Percentiles rank a stretch among this genome's conserved stretches.
Evolutionary conservation across 2,888 invertebrate species (phyloP).

Genomic region (Danaus chrysippus): DNA sequence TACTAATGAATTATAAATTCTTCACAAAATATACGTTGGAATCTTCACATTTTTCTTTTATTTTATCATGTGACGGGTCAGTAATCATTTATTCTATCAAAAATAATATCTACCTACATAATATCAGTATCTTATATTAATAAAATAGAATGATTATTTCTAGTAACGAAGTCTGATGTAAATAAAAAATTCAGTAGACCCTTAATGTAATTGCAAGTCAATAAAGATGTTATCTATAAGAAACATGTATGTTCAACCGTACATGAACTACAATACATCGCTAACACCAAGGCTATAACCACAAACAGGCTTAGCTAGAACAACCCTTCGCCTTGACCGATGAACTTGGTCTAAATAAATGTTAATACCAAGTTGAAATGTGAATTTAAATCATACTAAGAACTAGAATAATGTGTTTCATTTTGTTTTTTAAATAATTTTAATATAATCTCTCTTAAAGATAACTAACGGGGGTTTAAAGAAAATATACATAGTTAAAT

Average conservation of each 20-base stretch:
- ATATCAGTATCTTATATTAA: too few species aligned
- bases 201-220: neutral
- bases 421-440: neutral
- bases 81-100: too few species aligned
- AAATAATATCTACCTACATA: too few species aligned
- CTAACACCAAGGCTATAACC: neutral
- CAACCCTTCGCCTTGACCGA: constrained; percentile 15
- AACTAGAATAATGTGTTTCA: neutral
- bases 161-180: too few species aligned
- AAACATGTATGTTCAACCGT: neutral
- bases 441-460: neutral
- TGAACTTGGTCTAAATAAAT: constrained; percentile 21
- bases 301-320: constrained; percentile 7
- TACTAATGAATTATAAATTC: too few species aligned
- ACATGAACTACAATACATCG: neutral
- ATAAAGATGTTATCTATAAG: neutral
- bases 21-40: too few species aligned
- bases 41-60: too few species aligned
- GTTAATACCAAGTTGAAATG: neutral
- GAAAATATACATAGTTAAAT: too few species aligned
- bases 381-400: constrained; percentile 6
- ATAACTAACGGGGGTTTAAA: too few species aligned
- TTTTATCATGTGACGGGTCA: too few species aligned
- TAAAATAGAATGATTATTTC: too few species aligned
- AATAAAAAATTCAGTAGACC: too few species aligned